phyloP scores from a whole-genome alignment of 2,113 vertebrate species.

The Geococcyx californianus region DNA sequence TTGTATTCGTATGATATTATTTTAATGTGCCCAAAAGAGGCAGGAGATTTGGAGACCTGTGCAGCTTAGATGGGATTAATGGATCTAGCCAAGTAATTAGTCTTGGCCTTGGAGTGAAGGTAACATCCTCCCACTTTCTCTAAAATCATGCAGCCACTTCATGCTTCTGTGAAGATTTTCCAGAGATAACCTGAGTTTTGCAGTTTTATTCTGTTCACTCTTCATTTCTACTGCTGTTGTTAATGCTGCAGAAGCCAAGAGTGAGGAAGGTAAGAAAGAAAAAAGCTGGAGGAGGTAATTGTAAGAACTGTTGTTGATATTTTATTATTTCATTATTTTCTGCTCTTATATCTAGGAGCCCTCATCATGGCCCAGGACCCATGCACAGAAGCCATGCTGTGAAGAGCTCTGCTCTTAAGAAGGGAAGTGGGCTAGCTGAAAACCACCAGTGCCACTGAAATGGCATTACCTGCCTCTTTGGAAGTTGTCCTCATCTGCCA shows the following conservation, averaged over 20 bases:
- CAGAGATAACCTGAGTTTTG: neutral
- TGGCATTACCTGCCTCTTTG: rapidly evolving
- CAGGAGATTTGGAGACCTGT: neutral
- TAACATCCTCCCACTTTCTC: neutral
- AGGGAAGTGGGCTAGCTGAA: neutral
- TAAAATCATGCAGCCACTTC: neutral
- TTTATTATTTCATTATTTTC: neutral
- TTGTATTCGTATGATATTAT: neutral
- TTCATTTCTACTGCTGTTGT: neutral
- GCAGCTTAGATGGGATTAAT: neutral
- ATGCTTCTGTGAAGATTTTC: neutral
- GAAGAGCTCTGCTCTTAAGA: neutral
- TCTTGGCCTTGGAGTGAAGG: neutral
- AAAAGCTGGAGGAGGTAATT: neutral
- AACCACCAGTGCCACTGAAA: neutral
- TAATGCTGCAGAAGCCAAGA: neutral
- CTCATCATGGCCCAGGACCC: neutral
- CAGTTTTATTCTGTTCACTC: neutral
- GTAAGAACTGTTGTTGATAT: neutral
- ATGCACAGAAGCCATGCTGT: neutral
- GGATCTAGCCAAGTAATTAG: neutral
- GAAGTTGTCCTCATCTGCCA: neutral
- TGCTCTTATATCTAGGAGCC: neutral
- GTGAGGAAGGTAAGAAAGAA: neutral
- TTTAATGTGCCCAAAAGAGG: neutral